phyloP scores from a whole-genome alignment of 2,113 vertebrate species.

The Aptenodytes forsteri region DNA sequence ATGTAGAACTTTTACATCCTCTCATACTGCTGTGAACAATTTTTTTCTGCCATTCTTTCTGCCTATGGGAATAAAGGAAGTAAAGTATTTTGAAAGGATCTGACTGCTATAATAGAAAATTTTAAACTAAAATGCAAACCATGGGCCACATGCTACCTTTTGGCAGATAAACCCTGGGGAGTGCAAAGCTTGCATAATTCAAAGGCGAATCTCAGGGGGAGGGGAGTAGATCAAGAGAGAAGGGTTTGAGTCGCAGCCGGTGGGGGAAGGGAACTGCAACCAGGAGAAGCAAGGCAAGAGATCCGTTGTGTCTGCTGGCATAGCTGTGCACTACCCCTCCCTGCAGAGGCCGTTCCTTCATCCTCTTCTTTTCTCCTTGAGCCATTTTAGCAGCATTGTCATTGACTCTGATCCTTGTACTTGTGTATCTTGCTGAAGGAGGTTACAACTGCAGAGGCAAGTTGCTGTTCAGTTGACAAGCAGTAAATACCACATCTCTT shows the following conservation, averaged over 20 bases:
- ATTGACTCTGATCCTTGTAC: not conserved
- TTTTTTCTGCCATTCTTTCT: conserved; percentile 63
- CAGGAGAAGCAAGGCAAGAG: not conserved
- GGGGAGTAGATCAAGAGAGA: conserved; percentile 13
- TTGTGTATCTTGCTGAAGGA: not conserved
- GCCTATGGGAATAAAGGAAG: conserved; percentile 63
- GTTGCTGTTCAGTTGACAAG: not conserved
- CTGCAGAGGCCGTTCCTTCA: not conserved
- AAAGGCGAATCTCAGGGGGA: conserved; percentile 38
- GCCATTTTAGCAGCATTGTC: not conserved
- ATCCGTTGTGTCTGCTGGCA: not conserved
- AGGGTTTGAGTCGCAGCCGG: not conserved
- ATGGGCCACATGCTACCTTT: conserved; percentile 66
- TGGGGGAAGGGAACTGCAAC: conserved; percentile 33
- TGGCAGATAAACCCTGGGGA: conserved; percentile 60
- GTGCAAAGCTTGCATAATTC: conserved; percentile 57
- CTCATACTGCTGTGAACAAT: conserved; percentile 59
- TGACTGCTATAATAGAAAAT: conserved; percentile 58
- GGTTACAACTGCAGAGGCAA: not conserved
- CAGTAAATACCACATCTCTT: not conserved
- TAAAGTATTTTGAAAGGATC: conserved; percentile 62
- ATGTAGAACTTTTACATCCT: conserved; percentile 53
- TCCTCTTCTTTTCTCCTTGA: not conserved
- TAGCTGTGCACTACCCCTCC: not conserved
- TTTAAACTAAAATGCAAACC: conserved; percentile 62